phyloP scores from a whole-genome alignment of 1,140 invertebrate species.

The Archivesica marissinica region DNA sequence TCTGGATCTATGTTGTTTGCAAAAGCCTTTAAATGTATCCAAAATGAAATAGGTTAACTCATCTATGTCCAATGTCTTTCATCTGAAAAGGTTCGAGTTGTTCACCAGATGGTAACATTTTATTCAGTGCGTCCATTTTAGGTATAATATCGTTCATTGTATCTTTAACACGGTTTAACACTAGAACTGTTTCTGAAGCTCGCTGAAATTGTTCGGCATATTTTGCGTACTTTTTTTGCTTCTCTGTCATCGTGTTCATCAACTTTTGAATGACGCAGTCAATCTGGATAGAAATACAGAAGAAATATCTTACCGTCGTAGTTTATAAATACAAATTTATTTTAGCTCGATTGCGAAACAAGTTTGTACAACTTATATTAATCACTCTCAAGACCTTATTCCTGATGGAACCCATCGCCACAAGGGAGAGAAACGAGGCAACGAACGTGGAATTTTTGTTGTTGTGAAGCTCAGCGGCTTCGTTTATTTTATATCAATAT shows the following conservation, averaged over 20 bases:
- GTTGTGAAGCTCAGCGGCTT: no score
- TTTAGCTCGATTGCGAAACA: no score
- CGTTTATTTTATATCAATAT: no score
- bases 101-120: constrained; percentile 92
- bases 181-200: constrained; percentile 90
- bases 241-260: constrained; percentile 89
- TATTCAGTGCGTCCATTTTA: constrained; percentile 93
- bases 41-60: no score
- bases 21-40: no score
- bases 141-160: constrained; percentile 93
- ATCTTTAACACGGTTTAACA: constrained; percentile 92
- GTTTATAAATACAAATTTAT: no score
- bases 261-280: constrained; percentile 90
- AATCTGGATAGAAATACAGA: constrained; percentile 86
- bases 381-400: no score
- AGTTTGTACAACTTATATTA: no score
- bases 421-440: no score
- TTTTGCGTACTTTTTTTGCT: constrained; percentile 92
- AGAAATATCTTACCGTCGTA: background rate
- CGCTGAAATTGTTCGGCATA: constrained; percentile 93
- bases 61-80: constrained; percentile 34
- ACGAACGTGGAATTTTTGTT: no score
- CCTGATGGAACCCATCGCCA: no score
- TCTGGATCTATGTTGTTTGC: no score
- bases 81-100: constrained; percentile 91